Percentiles rank a stretch among this genome's conserved stretches.
These are phyloP conservation scores for Takifugu flavidus DNA, from an alignment of 2,113 vertebrate genomes.

Conservation along the genomic window DNA sequence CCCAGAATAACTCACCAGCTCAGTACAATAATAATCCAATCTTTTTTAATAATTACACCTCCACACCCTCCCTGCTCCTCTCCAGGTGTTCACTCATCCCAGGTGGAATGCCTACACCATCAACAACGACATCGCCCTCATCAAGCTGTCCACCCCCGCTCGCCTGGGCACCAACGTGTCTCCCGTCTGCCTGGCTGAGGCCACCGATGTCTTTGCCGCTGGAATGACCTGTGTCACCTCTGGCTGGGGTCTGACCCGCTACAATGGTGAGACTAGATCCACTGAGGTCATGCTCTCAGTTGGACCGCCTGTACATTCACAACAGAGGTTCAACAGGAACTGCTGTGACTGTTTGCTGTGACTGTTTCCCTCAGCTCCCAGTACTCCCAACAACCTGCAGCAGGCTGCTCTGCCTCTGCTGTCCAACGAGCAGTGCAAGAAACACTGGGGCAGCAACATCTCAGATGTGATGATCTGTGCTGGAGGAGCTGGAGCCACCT, in stretches of 20 bases:
- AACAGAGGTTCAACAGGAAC: background rate
- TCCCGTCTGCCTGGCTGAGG: constrained; percentile 43
- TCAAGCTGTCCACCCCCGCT: constrained; percentile 66
- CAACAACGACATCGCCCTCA: constrained; percentile 71
- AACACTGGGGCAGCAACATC: no score
- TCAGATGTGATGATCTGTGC: no score
- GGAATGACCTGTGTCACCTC: constrained; percentile 69
- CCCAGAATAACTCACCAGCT: no score
- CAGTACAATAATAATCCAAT: no score
- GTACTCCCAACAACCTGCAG: constrained; percentile 39
- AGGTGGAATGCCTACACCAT: constrained; percentile 67
- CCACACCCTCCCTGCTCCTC: background rate
- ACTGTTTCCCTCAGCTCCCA: constrained; percentile 42
- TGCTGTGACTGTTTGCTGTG: background rate
- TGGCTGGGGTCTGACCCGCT: constrained; percentile 69
- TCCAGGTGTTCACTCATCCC: constrained; percentile 74
- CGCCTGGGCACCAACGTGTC: constrained; percentile 50
- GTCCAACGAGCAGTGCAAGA: no score
- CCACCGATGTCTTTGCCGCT: constrained; percentile 38
- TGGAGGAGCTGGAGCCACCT: no score
- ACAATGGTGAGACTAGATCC: constrained; percentile 49
- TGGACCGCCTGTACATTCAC: background rate
- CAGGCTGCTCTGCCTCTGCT: no score
- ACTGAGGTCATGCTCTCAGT: background rate
- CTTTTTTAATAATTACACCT: background rate